Base-by-base conservation (phyloP, 2,113 vertebrate genomes). In the Charadrius vociferus region DNA sequence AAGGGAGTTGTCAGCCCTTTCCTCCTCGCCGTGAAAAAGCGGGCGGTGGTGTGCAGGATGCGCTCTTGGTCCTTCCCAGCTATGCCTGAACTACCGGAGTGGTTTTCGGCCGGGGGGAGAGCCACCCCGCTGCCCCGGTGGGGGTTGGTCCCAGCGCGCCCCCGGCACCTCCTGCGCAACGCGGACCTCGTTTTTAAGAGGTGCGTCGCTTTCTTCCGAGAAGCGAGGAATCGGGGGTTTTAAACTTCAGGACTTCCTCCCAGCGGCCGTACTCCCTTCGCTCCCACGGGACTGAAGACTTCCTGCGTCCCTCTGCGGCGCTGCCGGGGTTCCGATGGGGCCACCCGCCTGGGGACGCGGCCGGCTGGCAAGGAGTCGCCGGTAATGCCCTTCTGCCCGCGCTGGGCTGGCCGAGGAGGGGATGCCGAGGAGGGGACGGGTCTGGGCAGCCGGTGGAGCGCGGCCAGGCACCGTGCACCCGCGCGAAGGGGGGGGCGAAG, bases 201-300 rank as follows among this genome's bases (percentile, higher is more conserved):
- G 37, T 16, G 34, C 7, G 1, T 30, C 37, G 68, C 63, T 81
- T 63, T 22, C n/a, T 11, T 37, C 62, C 21, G 23, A 30, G 34
- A 18, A n/a, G 34, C 26, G 22, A 23, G 49, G 21, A 20, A 17
- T 17, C 9, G 26, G 52, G 52, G 9, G 55, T 65, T 73, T 73
- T 65, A n/a, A 74, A 22, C 27, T 56, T 34, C 1, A 29, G 41
- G 18, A 16, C 45, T 90, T 79, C 30, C 23, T 93, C 67, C 20
- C n/a, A 14, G 19, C 4, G 30, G 2, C 4, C 52, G 39, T 47
- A 6, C 39, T 88, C 26, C 30, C 30, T 18, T 34, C 20, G 1
- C 37, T 61, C 45, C 7, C 36, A 0, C 0, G 2, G 47, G 79
- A 7, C 2, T 30, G 26, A 7, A n/a, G 47, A 18, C 30, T 30